Evolutionary conservation across 1,140 invertebrate species (phyloP).

Genomic region (Rhopalosiphum maidis): DNA sequence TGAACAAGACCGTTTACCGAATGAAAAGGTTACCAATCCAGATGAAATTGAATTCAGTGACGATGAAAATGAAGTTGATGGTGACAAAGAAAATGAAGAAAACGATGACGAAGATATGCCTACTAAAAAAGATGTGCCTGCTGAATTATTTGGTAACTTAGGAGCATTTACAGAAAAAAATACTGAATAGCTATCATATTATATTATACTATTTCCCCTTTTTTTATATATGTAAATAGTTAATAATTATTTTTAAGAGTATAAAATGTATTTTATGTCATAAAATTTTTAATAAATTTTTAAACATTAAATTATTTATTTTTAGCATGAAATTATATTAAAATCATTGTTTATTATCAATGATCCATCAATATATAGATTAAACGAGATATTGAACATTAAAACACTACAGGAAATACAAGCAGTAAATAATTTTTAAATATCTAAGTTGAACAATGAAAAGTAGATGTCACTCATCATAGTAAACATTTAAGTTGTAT

Average conservation of each 20-base stretch:
- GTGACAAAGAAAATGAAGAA: conserved; percentile 40
- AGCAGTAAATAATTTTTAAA: too few relatives aligned
- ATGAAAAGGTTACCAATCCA: conserved; percentile 33
- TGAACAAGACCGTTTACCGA: conserved; percentile 47
- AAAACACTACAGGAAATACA: too few relatives aligned
- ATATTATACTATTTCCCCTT: not conserved
- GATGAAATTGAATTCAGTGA: conserved; percentile 55
- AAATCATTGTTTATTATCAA: not conserved
- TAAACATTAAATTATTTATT: not conserved
- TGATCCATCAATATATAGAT: too few relatives aligned
- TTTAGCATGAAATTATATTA: not conserved
- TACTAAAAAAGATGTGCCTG: conserved; percentile 41
- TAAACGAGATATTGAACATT: too few relatives aligned
- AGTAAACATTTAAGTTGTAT: too few relatives aligned
- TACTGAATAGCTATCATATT: not conserved
- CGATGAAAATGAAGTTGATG: conserved; percentile 43
- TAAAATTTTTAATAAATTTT: not conserved
- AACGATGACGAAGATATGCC: conserved; percentile 39
- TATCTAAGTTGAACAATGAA: too few relatives aligned
- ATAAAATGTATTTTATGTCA: conserved; percentile 1
- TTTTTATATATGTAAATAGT: not conserved
- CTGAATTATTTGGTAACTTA: conserved; percentile 51
- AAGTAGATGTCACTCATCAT: too few relatives aligned
- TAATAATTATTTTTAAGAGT: not conserved
- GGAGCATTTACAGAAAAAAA: conserved; percentile 53